These are phyloP conservation scores for Drosophila sp. DNA, from an alignment of 1,140 invertebrate species.

Conservation along the genomic window DNA sequence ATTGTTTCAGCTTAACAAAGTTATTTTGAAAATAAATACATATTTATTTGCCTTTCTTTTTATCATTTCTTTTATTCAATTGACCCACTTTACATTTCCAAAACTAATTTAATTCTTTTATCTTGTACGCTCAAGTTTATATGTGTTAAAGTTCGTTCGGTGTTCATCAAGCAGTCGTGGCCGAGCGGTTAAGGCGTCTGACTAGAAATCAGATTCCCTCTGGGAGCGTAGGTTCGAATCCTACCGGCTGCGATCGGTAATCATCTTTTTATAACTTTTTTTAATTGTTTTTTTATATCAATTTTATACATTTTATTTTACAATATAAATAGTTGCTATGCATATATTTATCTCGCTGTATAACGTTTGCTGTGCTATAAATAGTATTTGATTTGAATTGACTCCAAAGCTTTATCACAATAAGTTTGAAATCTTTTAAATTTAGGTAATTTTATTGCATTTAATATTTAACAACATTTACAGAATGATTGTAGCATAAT, in stretches of 20 bases:
- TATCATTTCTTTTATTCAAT: constrained; percentile 17
- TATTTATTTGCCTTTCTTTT: constrained; percentile 12
- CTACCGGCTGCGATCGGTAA: constrained; percentile 89
- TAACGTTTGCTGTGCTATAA: not conserved
- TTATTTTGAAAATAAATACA: not conserved
- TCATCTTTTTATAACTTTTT: not conserved
- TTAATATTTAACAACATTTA: no score
- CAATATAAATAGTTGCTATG: not conserved
- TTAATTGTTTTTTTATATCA: not conserved
- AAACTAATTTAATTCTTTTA: not conserved
- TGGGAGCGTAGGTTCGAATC: constrained; percentile 94
- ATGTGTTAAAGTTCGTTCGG: not conserved
- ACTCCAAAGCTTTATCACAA: no score
- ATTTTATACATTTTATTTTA: not conserved
- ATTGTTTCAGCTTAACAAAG: not conserved
- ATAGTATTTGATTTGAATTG: no score
- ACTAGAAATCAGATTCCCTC: constrained; percentile 93
- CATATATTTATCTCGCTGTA: not conserved
- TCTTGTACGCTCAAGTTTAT: not conserved
- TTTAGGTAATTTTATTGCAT: no score
- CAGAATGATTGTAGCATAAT: no score
- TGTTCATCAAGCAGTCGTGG: constrained; percentile 74
- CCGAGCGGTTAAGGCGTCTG: constrained; percentile 94
- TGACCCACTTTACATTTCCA: constrained; percentile 24
- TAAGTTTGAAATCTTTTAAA: no score